Base-by-base conservation (phyloP, 1,140 invertebrate species). In the Lordiphosa mommai region DNA sequence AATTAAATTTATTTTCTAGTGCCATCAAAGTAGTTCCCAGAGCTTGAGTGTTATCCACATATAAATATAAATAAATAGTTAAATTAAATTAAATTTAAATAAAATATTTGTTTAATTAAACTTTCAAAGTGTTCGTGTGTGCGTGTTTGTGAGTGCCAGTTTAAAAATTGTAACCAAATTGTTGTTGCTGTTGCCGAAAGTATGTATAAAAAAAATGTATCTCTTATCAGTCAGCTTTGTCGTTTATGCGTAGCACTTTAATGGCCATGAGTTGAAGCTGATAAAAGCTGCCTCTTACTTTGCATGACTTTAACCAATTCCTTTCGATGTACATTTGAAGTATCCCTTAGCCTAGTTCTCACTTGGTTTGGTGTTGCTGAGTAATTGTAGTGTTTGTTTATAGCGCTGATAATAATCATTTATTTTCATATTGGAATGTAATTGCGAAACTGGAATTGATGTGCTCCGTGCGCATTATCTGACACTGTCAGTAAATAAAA, bases 151-250 rank as follows among this genome's bases (percentile, higher is more conserved):
- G 27, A 53, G 68, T 79, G 69, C 49, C 41, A 66, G 57, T 56
- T 57, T 23, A 59, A 27, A 41, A 16, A 44, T 29, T 33, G 5
- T 13, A 34, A 14, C 38, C 60, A 40, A 48, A 46, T 66, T 76
- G 65, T 72, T 57, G 65, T 60, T 52, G 16, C 12, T 66, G 32
- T 65, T 52, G 16, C 56, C 53, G 55, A 82, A 76, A 63, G 76
- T 84, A 84, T 65, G 76, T 82, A 69, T 10, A 67, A 77, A 70
- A 72, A 50, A 82, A 79, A 84, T 82, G 76, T 82, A 82, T 82
- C 76, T 72, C 77, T 82, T 82, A 82, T 82, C 76, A 82, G 71
- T 34, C 64, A 60, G 51, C 51, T 51, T 48, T 61, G 23, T 27
- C 23, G 65, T 68, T 68, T 82, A 76, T 74, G 71, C 60, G 76